Evolutionary conservation across 1,140 invertebrate species (phyloP), one percentile per base, ranked within the genome.

Genomic region (Diorhabda sublineata): DNA sequence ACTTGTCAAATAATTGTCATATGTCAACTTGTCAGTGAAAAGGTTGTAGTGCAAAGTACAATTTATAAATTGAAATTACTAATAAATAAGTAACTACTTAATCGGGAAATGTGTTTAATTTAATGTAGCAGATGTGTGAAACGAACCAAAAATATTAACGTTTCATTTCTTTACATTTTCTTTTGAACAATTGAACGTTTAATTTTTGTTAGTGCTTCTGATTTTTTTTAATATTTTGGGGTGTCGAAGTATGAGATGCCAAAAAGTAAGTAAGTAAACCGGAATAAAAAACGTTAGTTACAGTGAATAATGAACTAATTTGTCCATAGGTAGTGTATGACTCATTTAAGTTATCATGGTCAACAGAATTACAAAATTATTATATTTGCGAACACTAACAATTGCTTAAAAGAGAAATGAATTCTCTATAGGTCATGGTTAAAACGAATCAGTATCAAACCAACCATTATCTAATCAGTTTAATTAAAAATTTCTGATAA

Each of bases 231-330:
- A 45, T 9, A 64, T 64, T 64, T 47, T 64, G 66, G 65, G 56
- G 45, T 58, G 44, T 57, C 71, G 66, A 73, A 72, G 62, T 73
- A 71, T 73, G 72, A 73, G 68, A 73, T 73, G 72, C 70, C 69
- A 67, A 73, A 69, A 70, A 63, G 72, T 73, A 71, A 73, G 72
- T 73, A 66, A n/a, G n/a, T 26, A 26, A 26, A 26, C 26, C 26
- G 26, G 26, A 26, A 0, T 26, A 26, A 26, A 26, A 26, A 26
- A 26, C 26, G 26, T 26, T 26, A 26, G 1, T 26, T 26, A 26
- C 26, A 26, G 26, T 26, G 26, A 26, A 26, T 26, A 58, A 58
- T 58, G 57, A 58, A 58, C 26, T 5, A 58, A 58, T 5, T 58
- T 4, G 3, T 58, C 26, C 26, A 58, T 9, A 58, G 4, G 0